Evolutionary conservation across 2,797 vertebrate genomes (phyloP), one percentile per base, ranked within the genome.

Genomic region (Scomberomorus guttatus): DNA sequence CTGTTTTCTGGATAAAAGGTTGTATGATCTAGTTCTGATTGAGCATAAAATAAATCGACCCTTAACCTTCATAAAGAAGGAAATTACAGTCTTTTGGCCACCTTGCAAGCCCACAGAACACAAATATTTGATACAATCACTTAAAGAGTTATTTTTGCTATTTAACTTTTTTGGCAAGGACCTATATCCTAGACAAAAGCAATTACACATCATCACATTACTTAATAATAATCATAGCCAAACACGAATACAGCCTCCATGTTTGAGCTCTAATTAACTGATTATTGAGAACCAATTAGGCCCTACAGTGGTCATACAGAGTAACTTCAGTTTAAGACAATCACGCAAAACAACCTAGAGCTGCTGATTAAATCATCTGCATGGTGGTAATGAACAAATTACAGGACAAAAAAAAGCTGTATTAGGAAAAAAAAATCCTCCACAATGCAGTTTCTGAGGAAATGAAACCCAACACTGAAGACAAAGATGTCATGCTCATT

Each of bases 251-350:
- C 5, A 24, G 14, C 8, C 12, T 76, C 22, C 57, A 25, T 34
- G 55, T 44, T 20, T 50, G 37, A 54, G 7, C 51, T 27, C 29
- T 75, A 64, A 73, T 64, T 39, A 55, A 66, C 46, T 57, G 18
- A 70, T 61, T 42, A 61, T 32, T 76, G 58, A 60, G 55, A 50
- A 24, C 46, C 48, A 63, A 25, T 59, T 75, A 70, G 56, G 24
- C 13, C 14, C 7, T 59, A 32, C 32, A 54, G 25, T 64, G 18
- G 54, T 39, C 57, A 39, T 32, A n/a, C n/a, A n/a, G n/a, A 22
- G 52, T 25, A 17, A 17, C 29, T 6, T 64, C 48, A 60, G 48
- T 65, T 65, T 29, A 27, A 55, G 24, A 17, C 52, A 44, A 69
- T 70, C 29, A 44, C 25, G 15, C 46, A 44, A 78, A 50, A 13